These are phyloP conservation scores for Ormyrus rosae DNA, from an alignment of 2,888 invertebrate genomes.

Conservation along the genomic window DNA sequence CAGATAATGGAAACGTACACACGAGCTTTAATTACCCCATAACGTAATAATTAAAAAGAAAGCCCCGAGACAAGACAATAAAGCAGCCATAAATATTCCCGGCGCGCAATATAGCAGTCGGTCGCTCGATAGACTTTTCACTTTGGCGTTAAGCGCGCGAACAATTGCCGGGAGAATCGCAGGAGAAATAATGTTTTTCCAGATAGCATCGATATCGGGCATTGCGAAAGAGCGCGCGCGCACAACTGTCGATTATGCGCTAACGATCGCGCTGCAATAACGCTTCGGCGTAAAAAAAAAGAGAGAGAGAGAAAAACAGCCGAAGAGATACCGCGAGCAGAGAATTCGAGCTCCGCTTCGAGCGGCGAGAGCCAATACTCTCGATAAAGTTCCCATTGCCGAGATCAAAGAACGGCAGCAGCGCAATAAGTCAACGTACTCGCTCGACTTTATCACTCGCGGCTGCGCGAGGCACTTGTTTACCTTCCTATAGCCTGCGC, in stretches of 20 bases:
- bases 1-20: no score
- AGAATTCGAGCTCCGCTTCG: slow-evolving; percentile 25
- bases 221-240: slow-evolving; percentile 35
- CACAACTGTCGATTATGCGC: slow-evolving; percentile 50
- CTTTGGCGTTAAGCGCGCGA: background rate
- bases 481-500: slow-evolving; percentile 42
- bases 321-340: background rate
- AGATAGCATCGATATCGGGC: slow-evolving; percentile 43
- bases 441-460: slow-evolving; percentile 39
- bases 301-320: background rate
- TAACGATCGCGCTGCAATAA: slow-evolving; percentile 36
- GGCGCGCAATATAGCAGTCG: background rate
- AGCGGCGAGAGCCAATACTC: background rate
- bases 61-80: background rate
- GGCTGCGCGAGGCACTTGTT: slow-evolving; percentile 33
- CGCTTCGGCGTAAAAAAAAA: background rate
- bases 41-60: slow-evolving; percentile 28
- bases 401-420: slow-evolving; percentile 50
- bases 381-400: slow-evolving; percentile 49
- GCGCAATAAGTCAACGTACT: slow-evolving; percentile 52
- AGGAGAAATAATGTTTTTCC: slow-evolving; percentile 39
- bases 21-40: slow-evolving; percentile 34
- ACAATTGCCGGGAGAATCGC: slow-evolving; percentile 28
- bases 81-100: slow-evolving; percentile 12
- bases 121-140: slow-evolving; percentile 36